Evolutionary conservation across 2,888 invertebrate genomes (phyloP), one percentile per base, ranked within the genome.

Genomic region (Pogonocherus hispidulus): DNA sequence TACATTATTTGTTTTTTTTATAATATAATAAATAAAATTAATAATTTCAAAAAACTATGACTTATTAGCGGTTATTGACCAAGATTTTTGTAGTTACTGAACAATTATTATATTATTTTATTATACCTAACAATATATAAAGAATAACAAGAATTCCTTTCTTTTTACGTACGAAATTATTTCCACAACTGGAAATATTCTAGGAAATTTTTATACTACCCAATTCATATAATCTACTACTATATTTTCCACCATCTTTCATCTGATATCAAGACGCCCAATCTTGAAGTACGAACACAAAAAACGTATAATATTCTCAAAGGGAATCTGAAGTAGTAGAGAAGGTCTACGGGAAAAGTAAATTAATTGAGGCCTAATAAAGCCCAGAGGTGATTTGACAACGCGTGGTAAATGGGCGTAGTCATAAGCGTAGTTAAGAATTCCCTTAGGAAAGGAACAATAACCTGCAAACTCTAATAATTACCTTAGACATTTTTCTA

Each of bases 331-430:
- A n/a, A n/a, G n/a, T 37, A 11, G 19, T 18, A 19, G 8, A 37
- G 18, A 52, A 11, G 35, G 14, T 32, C 18, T 19, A n/a, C 19
- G 37, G 18, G 37, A 37, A 55, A 55, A 55, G 35, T 1, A 11
- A 37, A 55, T 41, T 55, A 55, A 55, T 55, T 37, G 19, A 18
- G 37, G 11, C 19, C 37, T 55, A 55, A 55, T 55, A 55, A 55
- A 55, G 55, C 55, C 37, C 20, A 18, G 6, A 37, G 55, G 37
- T 55, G 55, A 55, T 55, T 55, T 41, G 55, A 35, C 37, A 41
- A 27, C n/a, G 35, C n/a, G 20, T 55, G 37, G 55, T 20, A 55
- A 16, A 41, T 1, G 16, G 0, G 14, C 37, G 37, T 37, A 6
- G 37, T 37, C 37, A 37, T 11, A 11, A 23, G 23, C 23, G 23